Evolutionary conservation across 2,888 invertebrate species (phyloP).

Genomic region (Andrena trimmerana): DNA sequence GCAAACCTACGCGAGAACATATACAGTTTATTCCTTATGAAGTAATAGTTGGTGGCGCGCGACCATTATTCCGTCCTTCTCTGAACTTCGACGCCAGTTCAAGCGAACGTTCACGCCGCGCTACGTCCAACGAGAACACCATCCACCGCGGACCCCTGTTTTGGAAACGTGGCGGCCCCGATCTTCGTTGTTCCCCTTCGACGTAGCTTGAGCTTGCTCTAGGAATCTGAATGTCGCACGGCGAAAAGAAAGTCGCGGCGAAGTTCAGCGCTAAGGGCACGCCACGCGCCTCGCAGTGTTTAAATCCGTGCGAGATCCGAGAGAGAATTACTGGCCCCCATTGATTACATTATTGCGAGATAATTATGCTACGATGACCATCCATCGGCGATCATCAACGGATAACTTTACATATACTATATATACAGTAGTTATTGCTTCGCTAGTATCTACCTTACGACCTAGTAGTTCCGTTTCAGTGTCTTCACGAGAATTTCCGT

Average conservation of each 20-base stretch:
- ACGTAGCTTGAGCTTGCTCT: slow-evolving; percentile 25
- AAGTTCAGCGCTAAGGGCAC: slow-evolving; percentile 42
- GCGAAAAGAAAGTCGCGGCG: not conserved
- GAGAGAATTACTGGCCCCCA: slow-evolving; percentile 85
- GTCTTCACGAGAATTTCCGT: slow-evolving; percentile 48
- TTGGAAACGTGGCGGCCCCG: not conserved
- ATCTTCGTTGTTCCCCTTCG: slow-evolving; percentile 15
- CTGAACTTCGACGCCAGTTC: slow-evolving; percentile 46
- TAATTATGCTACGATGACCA: slow-evolving; percentile 59
- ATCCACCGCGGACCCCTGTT: not conserved
- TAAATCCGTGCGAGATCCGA: slow-evolving; percentile 84
- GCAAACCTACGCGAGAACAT: slow-evolving; percentile 75
- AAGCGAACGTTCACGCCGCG: slow-evolving; percentile 1
- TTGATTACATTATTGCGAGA: slow-evolving; percentile 71
- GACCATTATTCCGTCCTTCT: slow-evolving; percentile 62
- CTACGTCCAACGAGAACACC: slow-evolving; percentile 18
- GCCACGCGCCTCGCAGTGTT: slow-evolving; percentile 79
- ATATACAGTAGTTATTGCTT: slow-evolving; percentile 68
- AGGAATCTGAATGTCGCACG: slow-evolving; percentile 41
- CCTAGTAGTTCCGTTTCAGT: slow-evolving; percentile 69
- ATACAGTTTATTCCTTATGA: slow-evolving; percentile 79
- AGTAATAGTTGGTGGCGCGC: slow-evolving; percentile 82
- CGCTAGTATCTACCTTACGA: slow-evolving; percentile 62
- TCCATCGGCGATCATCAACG: slow-evolving; percentile 48
- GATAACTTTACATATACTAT: slow-evolving; percentile 65